These are phyloP conservation scores for Megalurothrips usitatus DNA, from an alignment of 2,888 invertebrate species.

Conservation along the genomic window DNA sequence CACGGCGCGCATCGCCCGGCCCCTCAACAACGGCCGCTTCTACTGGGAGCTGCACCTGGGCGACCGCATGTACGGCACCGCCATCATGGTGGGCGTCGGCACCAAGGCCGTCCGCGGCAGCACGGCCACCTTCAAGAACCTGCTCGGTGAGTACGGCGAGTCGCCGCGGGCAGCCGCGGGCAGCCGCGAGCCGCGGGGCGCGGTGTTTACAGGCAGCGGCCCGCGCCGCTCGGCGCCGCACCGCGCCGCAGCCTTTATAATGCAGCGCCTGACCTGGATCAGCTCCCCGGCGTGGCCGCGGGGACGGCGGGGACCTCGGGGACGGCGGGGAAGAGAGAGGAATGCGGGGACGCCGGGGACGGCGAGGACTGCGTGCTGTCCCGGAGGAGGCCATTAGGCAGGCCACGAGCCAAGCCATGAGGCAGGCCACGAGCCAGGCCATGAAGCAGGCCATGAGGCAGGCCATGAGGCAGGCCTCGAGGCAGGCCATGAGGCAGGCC, in stretches of 20 bases:
- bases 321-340: too few species aligned
- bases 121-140: slow-evolving; percentile 62
- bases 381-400: too few species aligned
- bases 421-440: too few species aligned
- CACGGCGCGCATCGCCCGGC: neutral
- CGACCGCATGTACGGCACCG: slow-evolving; percentile 62
- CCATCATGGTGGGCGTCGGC: slow-evolving; percentile 71
- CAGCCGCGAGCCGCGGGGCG: neutral
- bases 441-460: too few species aligned
- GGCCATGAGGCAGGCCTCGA: too few species aligned
- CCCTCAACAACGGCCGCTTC: slow-evolving; percentile 10
- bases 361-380: too few species aligned
- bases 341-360: too few species aligned
- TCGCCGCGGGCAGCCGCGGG: neutral
- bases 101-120: slow-evolving; percentile 56
- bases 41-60: slow-evolving; percentile 19
- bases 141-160: slow-evolving; percentile 47
- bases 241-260: neutral
- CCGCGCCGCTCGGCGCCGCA: neutral
- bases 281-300: too few species aligned
- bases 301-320: too few species aligned
- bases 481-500: too few species aligned
- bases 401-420: too few species aligned
- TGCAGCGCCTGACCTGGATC: too few species aligned
- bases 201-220: neutral